phyloP scores from a whole-genome alignment of 2,113 vertebrate species.

The Furnarius figulus region DNA sequence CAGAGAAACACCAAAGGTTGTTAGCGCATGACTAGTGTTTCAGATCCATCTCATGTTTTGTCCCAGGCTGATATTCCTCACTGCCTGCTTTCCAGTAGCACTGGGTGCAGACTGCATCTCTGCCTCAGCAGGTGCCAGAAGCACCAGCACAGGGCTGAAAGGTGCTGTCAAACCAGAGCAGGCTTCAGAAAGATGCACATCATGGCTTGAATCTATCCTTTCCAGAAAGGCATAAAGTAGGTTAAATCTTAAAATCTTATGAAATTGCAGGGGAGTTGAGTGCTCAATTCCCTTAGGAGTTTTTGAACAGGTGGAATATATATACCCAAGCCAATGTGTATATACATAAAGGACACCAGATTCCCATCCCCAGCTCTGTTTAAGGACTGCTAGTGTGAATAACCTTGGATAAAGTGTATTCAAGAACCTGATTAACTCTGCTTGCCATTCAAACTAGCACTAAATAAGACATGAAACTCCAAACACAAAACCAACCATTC shows the following conservation, averaged over 20 bases:
- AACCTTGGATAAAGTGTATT: background rate
- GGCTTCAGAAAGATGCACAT: background rate
- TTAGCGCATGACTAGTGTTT: background rate
- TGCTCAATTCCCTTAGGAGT: background rate
- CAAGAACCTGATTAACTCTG: background rate
- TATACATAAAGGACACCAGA: background rate
- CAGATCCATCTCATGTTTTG: fast-evolving
- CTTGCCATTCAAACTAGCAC: background rate
- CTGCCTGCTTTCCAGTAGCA: background rate
- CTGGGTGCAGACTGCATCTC: background rate
- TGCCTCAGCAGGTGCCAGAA: background rate
- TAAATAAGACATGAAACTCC: constrained; percentile 11
- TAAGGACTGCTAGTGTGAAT: background rate
- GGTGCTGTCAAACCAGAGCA: background rate
- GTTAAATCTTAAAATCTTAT: background rate
- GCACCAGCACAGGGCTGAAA: background rate
- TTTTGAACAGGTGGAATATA: background rate
- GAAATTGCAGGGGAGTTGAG: background rate
- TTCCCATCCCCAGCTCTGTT: background rate
- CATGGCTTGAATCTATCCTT: background rate
- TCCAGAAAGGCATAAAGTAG: background rate
- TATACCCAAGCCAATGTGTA: background rate
- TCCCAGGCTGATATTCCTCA: background rate
- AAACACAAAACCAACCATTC: background rate
- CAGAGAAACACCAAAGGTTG: background rate